phyloP scores from a whole-genome alignment of 2,797 vertebrate species.

The Dendrocincla fuliginosa region DNA sequence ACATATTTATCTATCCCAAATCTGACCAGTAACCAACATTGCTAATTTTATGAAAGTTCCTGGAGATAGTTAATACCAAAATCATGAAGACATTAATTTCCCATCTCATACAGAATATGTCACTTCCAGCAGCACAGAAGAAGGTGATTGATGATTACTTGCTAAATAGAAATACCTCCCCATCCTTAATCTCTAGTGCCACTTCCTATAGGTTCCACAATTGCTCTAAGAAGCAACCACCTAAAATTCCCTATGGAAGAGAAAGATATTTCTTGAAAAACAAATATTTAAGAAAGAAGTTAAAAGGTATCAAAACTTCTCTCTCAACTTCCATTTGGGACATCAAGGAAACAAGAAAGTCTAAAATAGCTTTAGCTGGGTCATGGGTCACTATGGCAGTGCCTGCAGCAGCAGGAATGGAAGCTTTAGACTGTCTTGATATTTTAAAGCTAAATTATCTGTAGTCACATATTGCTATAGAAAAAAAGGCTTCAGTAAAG shows the following conservation, averaged over 20 bases:
- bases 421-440: background rate
- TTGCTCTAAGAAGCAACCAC: background rate
- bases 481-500: background rate
- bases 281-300: background rate
- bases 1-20: background rate
- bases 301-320: background rate
- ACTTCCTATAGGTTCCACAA: background rate
- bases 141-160: constrained; percentile 4
- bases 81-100: constrained; percentile 25
- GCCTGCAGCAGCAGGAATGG: background rate
- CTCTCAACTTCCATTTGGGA: background rate
- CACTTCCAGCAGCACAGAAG: background rate
- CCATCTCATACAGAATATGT: background rate
- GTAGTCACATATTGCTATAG: background rate
- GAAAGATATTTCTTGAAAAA: background rate
- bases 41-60: background rate
- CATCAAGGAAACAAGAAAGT: background rate
- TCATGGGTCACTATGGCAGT: background rate
- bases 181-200: background rate
- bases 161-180: background rate
- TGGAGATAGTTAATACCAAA: constrained; percentile 3
- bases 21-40: background rate
- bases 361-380: background rate
- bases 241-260: background rate
- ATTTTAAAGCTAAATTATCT: background rate